phyloP scores from a whole-genome alignment of 2,113 vertebrate genomes.

The Chaetorhynchus papuensis region DNA sequence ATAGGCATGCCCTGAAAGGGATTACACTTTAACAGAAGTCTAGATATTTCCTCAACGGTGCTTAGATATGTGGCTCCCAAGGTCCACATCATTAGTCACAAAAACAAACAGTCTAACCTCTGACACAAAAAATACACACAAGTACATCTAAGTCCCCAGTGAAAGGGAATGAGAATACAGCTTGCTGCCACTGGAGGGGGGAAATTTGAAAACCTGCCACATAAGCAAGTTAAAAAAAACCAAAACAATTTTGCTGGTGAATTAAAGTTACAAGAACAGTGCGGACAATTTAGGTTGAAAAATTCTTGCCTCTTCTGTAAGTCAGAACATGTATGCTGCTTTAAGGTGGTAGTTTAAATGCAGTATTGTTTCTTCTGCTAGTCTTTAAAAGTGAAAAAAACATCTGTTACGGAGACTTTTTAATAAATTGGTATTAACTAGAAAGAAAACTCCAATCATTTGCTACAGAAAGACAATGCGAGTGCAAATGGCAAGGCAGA shows the following conservation, averaged over 20 bases:
- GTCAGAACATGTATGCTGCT: not conserved
- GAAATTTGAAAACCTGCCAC: not conserved
- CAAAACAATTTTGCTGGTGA: not conserved
- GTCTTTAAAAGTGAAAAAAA: not conserved
- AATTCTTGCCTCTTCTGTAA: not conserved
- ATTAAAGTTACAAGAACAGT: not conserved
- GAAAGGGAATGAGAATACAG: not conserved
- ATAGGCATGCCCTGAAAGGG: not conserved
- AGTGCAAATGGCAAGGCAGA: not conserved
- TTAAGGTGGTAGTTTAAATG: not conserved
- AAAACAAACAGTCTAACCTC: slow-evolving; percentile 49
- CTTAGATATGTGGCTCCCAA: slow-evolving; percentile 44
- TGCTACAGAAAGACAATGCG: not conserved
- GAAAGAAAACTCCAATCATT: not conserved
- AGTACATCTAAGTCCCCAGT: not conserved
- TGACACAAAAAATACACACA: not conserved
- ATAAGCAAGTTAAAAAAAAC: not conserved
- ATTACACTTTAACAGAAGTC: slow-evolving; percentile 60
- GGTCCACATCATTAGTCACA: slow-evolving; percentile 43
- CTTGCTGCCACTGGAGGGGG: not conserved
- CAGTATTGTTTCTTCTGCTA: not conserved
- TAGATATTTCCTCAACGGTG: slow-evolving; percentile 6
- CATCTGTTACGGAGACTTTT: not conserved
- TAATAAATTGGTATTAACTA: not conserved
- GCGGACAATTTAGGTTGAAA: not conserved